A percentile compares a stretch with the other conserved stretches of the same genome.
Conservation (phyloP, 2,113 vertebrate genomes). For the Otolemur garnettii region DNA sequence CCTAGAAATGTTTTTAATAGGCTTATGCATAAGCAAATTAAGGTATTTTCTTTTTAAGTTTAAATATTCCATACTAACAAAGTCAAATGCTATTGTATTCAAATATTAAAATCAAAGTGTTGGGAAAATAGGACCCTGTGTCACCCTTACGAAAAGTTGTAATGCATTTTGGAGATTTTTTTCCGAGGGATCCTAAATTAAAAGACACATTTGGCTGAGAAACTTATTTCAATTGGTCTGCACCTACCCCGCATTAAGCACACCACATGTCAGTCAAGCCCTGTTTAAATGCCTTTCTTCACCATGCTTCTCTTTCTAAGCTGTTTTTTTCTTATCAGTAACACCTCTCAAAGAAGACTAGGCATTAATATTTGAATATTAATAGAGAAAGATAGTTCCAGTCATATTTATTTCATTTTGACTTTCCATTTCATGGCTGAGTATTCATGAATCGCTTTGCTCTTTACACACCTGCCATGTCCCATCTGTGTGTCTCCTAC, state of each 20-base stretch:
- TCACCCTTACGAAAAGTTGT: constrained; percentile 52
- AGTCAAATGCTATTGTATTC: constrained; percentile 65
- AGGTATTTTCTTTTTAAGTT: constrained; percentile 77
- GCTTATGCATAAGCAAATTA: constrained; percentile 81
- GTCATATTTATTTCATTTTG: constrained; percentile 21
- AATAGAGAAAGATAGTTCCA: background rate
- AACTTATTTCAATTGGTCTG: constrained; percentile 42
- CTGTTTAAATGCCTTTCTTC: background rate
- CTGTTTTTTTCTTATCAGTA: background rate
- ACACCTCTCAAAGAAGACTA: constrained; percentile 34
- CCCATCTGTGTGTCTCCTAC: constrained; percentile 31
- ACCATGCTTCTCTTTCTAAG: background rate
- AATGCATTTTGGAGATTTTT: constrained; percentile 63
- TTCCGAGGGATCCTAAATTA: constrained; percentile 18
- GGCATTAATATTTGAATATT: constrained; percentile 53
- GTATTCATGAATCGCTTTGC: background rate
- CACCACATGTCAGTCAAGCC: constrained; percentile 8
- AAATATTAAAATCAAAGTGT: constrained; percentile 74
- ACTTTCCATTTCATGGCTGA: constrained; percentile 58
- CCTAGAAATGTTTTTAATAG: constrained; percentile 76
- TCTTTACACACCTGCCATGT: background rate
- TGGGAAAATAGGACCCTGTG: constrained; percentile 70
- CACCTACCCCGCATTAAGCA: constrained; percentile 37
- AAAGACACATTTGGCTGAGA: constrained; percentile 48
- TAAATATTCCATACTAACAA: constrained; percentile 73